Percentiles rank a stretch among this genome's conserved stretches.
Evolutionary conservation across 2,888 invertebrate species (phyloP).

Genomic region (Myathropa florea): DNA sequence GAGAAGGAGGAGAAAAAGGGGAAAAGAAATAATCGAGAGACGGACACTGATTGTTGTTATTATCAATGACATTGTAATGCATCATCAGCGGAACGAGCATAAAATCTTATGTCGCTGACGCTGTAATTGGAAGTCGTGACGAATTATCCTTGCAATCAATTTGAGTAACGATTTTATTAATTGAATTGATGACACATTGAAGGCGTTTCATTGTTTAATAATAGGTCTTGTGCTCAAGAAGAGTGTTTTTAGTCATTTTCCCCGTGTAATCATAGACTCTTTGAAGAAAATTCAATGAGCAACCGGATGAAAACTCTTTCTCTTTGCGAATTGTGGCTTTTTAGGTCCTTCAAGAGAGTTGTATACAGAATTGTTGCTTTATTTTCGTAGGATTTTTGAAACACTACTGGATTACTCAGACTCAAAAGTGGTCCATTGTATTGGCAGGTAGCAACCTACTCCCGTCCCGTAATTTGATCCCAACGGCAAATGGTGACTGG

Average conservation of each 20-base stretch:
- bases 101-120: conserved; percentile 32
- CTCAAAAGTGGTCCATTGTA: too few relatives aligned
- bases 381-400: too few relatives aligned
- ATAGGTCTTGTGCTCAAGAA: neutral
- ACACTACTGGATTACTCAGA: too few relatives aligned
- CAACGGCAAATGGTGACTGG: too few relatives aligned
- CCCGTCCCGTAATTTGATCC: too few relatives aligned
- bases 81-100: conserved; percentile 41
- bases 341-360: too few relatives aligned
- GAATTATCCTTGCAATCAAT: conserved; percentile 35
- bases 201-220: neutral
- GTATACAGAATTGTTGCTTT: too few relatives aligned
- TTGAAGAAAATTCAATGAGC: neutral
- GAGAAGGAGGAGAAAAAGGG: neutral
- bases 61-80: conserved; percentile 56
- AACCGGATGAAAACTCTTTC: neutral
- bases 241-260: too few relatives aligned
- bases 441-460: too few relatives aligned
- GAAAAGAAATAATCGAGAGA: conserved; percentile 19
- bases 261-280: neutral
- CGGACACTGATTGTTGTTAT: conserved; percentile 45
- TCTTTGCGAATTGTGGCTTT: too few relatives aligned
- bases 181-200: neutral
- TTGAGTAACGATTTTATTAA: conserved; percentile 3
- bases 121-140: conserved; percentile 60